Evolutionary conservation across 2,888 invertebrate species (phyloP), one percentile per base, ranked within the genome.

Genomic region (Lypha dubia): DNA sequence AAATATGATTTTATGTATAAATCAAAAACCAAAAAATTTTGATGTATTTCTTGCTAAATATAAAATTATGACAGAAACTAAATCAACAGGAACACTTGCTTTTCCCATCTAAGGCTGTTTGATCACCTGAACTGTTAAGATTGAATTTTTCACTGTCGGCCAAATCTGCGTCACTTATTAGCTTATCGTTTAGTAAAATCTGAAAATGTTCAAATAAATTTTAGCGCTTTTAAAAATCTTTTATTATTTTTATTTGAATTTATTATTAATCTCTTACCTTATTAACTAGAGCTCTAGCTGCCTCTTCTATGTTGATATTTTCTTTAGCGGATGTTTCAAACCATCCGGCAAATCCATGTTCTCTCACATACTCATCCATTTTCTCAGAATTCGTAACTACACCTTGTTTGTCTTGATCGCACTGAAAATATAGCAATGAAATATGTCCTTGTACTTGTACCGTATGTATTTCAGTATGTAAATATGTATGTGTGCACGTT

Each of bases 271-370:
- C 28, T 28, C 24, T 80, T 92, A 98, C 98, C 95, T 97, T 97
- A 93, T 96, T 96, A 82, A 99, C 97, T 93, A 99, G 94, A 89
- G 96, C 96, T 89, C 96, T 94, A 5, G 98, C 97, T 53, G 99
- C 97, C 91, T 99, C 98, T 91, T 99, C 98, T 73, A 99, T 98
- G 92, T 99, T 98, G 75, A 98, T 95, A 90, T 98, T 98, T 90
- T 98, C 98, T 92, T 98, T 98, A 58, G 98, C 98, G 0, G 98
- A 98, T 0, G 98, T 98, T 93, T 98, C 97, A 91, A 96, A 98
- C 98, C 98, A 99, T 17, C 97, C 97, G 15, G 96, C 94, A 92
- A 99, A 99, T 0, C 97, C 97, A 89, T 98, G 96, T 89, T 98
- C 97, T 88, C 95, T 95, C 89, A 98, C 98, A 91, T 97, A 98